phyloP scores from a whole-genome alignment of 2,113 vertebrate genomes.

The Dicaeum eximium region DNA sequence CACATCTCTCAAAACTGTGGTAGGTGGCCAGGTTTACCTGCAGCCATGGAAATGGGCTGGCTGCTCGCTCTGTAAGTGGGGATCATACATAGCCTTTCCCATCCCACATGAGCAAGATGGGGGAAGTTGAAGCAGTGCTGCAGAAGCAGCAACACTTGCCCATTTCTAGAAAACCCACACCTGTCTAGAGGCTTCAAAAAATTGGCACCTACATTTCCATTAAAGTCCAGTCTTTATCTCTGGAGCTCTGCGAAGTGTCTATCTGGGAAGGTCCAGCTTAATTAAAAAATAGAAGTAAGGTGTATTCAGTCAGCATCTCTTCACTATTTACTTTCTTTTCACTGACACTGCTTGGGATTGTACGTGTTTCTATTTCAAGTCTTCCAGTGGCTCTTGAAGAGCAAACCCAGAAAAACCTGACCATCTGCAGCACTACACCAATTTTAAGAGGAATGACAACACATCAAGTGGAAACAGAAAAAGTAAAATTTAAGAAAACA shows the following conservation, averaged over 20 bases:
- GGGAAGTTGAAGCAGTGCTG: not conserved
- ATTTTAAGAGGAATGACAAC: not conserved
- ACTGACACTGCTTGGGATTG: not conserved
- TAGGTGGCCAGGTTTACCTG: not conserved
- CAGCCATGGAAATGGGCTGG: not conserved
- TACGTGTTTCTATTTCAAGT: not conserved
- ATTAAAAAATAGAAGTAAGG: not conserved
- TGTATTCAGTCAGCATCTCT: not conserved
- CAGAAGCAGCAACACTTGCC: not conserved
- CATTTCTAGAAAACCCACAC: not conserved
- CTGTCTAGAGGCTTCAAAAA: not conserved
- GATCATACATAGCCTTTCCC: not conserved
- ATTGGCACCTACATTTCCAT: not conserved
- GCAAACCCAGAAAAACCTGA: not conserved
- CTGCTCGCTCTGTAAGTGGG: not conserved
- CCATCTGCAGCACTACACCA: not conserved
- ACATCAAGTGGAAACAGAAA: not conserved
- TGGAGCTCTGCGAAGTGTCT: not conserved
- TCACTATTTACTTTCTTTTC: not conserved
- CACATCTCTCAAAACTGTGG: not conserved
- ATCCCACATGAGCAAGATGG: not conserved
- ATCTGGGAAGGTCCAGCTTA: not conserved
- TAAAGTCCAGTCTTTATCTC: not conserved
- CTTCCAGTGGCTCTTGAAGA: not conserved
- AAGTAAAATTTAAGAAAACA: not conserved